Conservation (phyloP, 1,140 invertebrate genomes). For the Lordiphosa mommai region DNA sequence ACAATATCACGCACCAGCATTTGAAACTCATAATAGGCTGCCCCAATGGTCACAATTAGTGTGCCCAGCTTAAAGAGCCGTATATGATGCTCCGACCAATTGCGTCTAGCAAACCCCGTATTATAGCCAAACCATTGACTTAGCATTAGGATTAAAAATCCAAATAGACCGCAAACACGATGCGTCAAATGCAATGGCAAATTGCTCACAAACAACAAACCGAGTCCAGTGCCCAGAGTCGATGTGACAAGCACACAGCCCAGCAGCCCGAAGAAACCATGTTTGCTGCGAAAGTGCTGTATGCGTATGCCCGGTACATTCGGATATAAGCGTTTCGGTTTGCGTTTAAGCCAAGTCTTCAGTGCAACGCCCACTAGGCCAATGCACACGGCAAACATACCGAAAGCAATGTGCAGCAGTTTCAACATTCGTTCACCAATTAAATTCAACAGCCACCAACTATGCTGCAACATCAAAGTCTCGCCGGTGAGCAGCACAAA, state of each 20-base stretch:
- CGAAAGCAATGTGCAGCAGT: conserved; percentile 16
- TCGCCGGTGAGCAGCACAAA: conserved; percentile 12
- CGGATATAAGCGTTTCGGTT: not conserved
- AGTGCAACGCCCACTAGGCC: conserved; percentile 16
- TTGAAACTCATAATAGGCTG: not conserved
- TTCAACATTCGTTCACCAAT: not conserved
- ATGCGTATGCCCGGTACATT: no score
- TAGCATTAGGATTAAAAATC: conserved; percentile 1
- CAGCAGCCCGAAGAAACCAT: conserved; percentile 11
- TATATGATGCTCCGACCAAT: conserved; percentile 6
- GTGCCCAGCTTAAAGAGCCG: conserved; percentile 8
- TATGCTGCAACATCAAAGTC: not conserved
- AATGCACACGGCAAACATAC: not conserved
- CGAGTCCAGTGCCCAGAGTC: conserved; percentile 1
- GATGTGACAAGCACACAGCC: not conserved
- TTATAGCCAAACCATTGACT: conserved; percentile 23
- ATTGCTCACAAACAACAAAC: not conserved
- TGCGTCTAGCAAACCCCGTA: conserved; percentile 15
- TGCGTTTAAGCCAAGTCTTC: not conserved
- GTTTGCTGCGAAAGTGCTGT: conserved; percentile 17
- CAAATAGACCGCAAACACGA: not conserved
- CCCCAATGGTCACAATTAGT: not conserved
- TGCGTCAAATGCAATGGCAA: conserved; percentile 8
- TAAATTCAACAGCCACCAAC: not conserved
- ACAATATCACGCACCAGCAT: not conserved